Percentiles rank a stretch among this genome's conserved stretches.
phyloP scores from a whole-genome alignment of 1,140 invertebrate genomes.

The Tetranychus urticae region DNA sequence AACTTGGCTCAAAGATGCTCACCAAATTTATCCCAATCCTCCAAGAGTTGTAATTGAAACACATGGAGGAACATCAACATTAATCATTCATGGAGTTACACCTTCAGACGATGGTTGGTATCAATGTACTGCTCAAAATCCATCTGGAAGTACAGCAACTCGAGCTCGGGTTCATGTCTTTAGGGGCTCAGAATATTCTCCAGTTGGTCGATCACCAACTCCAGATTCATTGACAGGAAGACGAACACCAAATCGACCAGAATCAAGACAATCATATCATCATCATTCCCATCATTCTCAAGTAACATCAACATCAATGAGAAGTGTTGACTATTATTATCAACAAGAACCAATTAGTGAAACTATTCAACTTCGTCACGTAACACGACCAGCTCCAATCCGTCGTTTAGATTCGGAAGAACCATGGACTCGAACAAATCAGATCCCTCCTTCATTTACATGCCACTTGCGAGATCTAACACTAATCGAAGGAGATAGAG shows the following conservation, averaged over 20 bases:
- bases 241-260: too few species aligned
- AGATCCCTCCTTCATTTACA: too few species aligned
- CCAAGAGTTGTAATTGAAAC: constrained; percentile 40
- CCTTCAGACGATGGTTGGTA: constrained; percentile 80
- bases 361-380: constrained; percentile 69
- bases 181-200: constrained; percentile 71
- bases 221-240: constrained; percentile 50
- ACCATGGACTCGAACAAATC: too few species aligned
- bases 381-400: constrained; percentile 38
- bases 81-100: constrained; percentile 60
- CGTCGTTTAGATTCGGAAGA: too few species aligned
- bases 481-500: constrained; percentile 48
- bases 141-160: constrained; percentile 80
- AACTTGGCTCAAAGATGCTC: constrained; percentile 89
- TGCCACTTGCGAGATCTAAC: too few species aligned
- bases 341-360: constrained; percentile 36
- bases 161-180: constrained; percentile 72
- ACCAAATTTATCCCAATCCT: constrained; percentile 31
- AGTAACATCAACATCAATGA: constrained; percentile 72
- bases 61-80: constrained; percentile 43
- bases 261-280: too few species aligned
- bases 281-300: too few species aligned
- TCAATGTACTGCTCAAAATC: constrained; percentile 86
- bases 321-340: too few species aligned
- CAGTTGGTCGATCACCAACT: constrained; percentile 62